Evolutionary conservation across 2,113 vertebrate species (phyloP), one percentile per base, ranked within the genome.

Genomic region (Myiozetetes cayanensis): DNA sequence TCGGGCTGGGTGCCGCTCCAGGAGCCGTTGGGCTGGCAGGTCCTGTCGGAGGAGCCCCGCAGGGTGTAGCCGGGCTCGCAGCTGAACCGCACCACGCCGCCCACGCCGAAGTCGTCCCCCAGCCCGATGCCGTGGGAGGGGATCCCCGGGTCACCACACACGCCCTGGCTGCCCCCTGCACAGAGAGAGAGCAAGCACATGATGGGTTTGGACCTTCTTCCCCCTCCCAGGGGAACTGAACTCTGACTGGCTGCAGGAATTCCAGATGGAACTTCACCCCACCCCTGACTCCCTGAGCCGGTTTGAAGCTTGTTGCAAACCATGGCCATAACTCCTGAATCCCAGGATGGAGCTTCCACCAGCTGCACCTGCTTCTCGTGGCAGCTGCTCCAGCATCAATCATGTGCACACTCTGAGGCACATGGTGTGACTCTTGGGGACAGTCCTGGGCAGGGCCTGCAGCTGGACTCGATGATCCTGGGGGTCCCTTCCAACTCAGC

Each of bases 1-100:
- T 99, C 99, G 0, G 99, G 99, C 95, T 99, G 99, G 0, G 95
- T 97, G 55, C 99, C 99, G 2, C 98, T 96, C 99, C 99, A 99
- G 7, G 98, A 98, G 73, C 99, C 97, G 13, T 99, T 98, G 90
- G 97, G 24, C 7, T 98, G 98, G 85, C 99, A 99, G 12, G 77
- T 96, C 62, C 99, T 98, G 93, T 99, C 99, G 1, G 98, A 98
- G 0, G 99, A 99, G 3, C 99, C 99, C n/a, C 97, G 97, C 25
- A 99, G 98, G 5, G 13, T 3, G 39, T 99, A 99, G 19, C 99
- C 99, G 0, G 99, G 98, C 96, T 99, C 99, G 19, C 99, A 99
- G 97, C 99, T 99, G 93, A 99, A 99, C 66, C 98, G 96, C 25
- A 99, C 98, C 58, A 98, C 83, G 46, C 98, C 98, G 89, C 98